Evolutionary conservation across 2,113 vertebrate species (phyloP), one percentile per base, ranked within the genome.

Genomic region (Chrysochloris asiatica): DNA sequence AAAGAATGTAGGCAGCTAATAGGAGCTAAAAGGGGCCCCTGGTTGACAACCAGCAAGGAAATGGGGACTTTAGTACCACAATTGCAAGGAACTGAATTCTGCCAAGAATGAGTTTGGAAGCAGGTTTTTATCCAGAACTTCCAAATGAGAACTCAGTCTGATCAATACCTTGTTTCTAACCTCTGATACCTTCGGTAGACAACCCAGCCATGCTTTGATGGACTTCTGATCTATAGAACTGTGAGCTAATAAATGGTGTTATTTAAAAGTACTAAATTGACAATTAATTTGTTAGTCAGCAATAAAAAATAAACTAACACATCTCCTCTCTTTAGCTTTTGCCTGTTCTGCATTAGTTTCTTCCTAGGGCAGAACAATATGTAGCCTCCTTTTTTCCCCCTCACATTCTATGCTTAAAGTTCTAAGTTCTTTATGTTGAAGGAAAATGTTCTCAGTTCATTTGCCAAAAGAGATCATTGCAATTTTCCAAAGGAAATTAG

Each of bases 381-480:
- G 5, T 41, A 13, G 26, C 71, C 59, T 84, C 36, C 7, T 47
- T 63, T 93, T 77, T 47, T 72, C 77, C 2, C 33, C n/a, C 89
- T 95, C 28, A n/a, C 65, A 45, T 52, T 38, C 45, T 81, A 3
- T 69, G 26, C 33, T 16, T 22, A 69, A 69, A 69, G 67, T 38
- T 69, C 67, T 63, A 47, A 72, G 54, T 38, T 61, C 76, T 84
- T 76, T 83, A 54, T 43, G 17, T 67, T 87, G 52, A 26, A 88
- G 50, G 36, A 85, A 93, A 91, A 71, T 38, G 10, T 85, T 82
- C 59, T 86, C 8, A 67, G 45, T 87, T 95, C n/a, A 45, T 89
- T 83, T 94, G 52, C 30, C 65, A 28, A 69, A 83, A 84, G 45
- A 85, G 56, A 43, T 88, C 50, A 41, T 61, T 93, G 52, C 16